These are phyloP conservation scores for Dicrostonyx torquatus DNA, from an alignment of 2,797 vertebrate genomes.

Conservation along the genomic window DNA sequence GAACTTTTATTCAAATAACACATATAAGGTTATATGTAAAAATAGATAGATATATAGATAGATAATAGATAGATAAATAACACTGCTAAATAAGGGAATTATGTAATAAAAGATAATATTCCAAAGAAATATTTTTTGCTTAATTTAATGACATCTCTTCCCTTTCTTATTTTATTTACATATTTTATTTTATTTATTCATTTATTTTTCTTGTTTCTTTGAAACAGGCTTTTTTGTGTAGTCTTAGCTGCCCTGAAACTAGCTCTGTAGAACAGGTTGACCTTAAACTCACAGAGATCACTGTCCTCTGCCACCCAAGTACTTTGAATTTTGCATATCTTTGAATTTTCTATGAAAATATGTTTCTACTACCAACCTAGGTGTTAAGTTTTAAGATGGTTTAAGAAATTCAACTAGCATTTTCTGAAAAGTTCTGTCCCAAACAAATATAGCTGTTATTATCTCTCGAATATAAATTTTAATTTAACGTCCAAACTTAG, in stretches of 20 bases:
- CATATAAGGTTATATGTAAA: not conserved
- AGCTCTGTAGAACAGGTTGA: not conserved
- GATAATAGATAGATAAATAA: not conserved
- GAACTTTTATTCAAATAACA: not conserved
- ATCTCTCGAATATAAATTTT: constrained; percentile 31
- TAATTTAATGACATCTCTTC: not conserved
- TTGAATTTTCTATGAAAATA: constrained; percentile 38
- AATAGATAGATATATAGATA: not conserved
- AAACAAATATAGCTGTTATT: constrained; percentile 41
- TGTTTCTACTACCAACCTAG: constrained; percentile 10
- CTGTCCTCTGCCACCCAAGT: not conserved
- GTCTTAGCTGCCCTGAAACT: not conserved
- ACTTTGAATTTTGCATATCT: constrained; percentile 41
- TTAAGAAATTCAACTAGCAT: constrained; percentile 6
- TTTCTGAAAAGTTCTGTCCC: constrained; percentile 54
- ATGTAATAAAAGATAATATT: not conserved
- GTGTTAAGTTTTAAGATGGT: constrained; percentile 2
- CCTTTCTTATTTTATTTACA: not conserved
- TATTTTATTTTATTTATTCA: not conserved
- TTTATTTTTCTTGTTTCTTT: not conserved
- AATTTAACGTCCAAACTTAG: constrained; percentile 65
- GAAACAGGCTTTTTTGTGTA: not conserved
- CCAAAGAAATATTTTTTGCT: not conserved
- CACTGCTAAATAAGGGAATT: not conserved
- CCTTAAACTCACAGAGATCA: not conserved